Evolutionary conservation across 2,888 invertebrate genomes (phyloP).

Genomic region (Spisula solida): DNA sequence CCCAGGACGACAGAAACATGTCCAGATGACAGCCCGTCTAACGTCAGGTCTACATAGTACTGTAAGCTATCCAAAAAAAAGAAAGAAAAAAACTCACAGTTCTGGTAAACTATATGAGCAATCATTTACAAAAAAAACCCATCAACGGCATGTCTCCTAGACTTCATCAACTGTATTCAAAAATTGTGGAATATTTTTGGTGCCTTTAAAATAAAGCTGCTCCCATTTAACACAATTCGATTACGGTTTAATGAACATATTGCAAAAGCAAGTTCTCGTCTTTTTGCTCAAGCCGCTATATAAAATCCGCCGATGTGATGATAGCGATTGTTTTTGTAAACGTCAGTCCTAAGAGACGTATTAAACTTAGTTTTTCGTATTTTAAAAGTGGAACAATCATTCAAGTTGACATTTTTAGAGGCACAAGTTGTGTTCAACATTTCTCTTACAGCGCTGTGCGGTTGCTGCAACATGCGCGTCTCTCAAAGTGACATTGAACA

Average conservation of each 20-base stretch:
- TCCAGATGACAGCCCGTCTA: background rate
- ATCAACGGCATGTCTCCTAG: background rate
- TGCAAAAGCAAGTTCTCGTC: background rate
- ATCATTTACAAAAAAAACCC: background rate
- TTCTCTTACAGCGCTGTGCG: background rate
- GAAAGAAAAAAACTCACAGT: no score
- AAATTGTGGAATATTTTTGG: background rate
- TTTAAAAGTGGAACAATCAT: constrained; percentile 31
- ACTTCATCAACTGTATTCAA: background rate
- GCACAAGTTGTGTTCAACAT: constrained; percentile 26
- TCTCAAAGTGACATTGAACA: constrained; percentile 6
- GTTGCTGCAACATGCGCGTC: constrained; percentile 12
- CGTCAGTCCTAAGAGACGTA: constrained; percentile 11
- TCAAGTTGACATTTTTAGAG: constrained; percentile 31
- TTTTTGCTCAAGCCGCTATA: background rate
- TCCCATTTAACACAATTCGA: background rate
- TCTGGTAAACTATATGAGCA: background rate
- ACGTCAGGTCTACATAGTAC: background rate
- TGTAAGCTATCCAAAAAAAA: background rate
- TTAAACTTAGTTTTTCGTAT: constrained; percentile 26
- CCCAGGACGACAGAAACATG: background rate
- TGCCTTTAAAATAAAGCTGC: background rate
- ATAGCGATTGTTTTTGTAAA: constrained; percentile 15
- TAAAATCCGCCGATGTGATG: constrained; percentile 22
- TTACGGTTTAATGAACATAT: constrained; percentile 23